Percentiles rank a stretch among this genome's conserved stretches.
These are phyloP conservation scores for Carlito syrichta DNA, from an alignment of 2,113 vertebrate genomes.

Conservation along the genomic window DNA sequence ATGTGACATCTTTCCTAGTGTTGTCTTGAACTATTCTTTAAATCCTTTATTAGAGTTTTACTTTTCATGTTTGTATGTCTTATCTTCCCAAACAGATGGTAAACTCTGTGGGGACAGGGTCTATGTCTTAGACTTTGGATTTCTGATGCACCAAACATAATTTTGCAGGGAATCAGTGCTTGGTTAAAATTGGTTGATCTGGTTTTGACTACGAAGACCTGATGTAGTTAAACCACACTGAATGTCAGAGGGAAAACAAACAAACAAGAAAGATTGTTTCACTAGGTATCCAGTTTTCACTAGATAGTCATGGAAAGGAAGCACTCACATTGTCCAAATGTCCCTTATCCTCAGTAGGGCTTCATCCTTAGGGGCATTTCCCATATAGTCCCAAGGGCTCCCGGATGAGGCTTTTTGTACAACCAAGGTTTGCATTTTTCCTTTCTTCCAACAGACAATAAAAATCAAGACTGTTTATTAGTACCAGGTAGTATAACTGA, in stretches of 20 bases:
- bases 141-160: neutral
- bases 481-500: neutral
- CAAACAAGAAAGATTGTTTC: neutral
- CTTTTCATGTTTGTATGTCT: neutral
- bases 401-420: slow-evolving; percentile 43
- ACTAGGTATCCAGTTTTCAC: neutral
- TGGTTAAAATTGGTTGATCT: neutral
- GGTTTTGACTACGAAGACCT: neutral
- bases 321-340: neutral
- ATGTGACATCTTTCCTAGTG: neutral
- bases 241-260: neutral
- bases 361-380: neutral
- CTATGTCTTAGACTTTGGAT: neutral
- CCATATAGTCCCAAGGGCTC: neutral
- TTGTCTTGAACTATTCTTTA: neutral
- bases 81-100: neutral
- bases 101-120: neutral
- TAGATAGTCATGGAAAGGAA: too few relatives aligned
- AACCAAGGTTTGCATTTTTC: slow-evolving; percentile 57
- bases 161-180: neutral
- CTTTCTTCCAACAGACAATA: slow-evolving; percentile 63
- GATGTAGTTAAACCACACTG: neutral
- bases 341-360: neutral
- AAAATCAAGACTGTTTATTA: slow-evolving; percentile 59
- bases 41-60: neutral